Evolutionary conservation across 2,113 vertebrate genomes (phyloP), one percentile per base, ranked within the genome.

Genomic region (Clarias macrocephalus): DNA sequence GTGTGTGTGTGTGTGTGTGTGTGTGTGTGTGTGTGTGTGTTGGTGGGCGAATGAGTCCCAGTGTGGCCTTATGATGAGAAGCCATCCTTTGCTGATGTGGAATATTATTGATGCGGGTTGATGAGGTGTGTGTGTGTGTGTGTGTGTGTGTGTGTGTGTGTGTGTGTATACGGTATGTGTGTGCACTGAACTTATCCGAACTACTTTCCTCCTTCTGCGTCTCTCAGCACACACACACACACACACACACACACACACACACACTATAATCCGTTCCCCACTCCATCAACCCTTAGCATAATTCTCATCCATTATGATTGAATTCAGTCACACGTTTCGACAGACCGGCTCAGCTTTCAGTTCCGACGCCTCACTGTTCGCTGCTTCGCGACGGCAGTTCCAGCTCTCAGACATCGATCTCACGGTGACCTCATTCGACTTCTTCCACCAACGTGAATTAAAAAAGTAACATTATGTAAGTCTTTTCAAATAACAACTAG

Each of bases 261-360:
- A 84, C 83, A 83, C 75, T 33, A 63, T 75, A n/a, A 76, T 81
- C 66, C 33, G 54, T 21, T 83, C 66, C 66, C 83, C 56, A 82
- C 76, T 88, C 88, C 42, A 89, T 90, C 84, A 88, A 88, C 88
- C 15, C 83, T 66, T 68, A 88, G 87, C 90, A 87, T 89, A 86
- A 87, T 91, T 88, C 66, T 65, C 68, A 93, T 87, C 88, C 91
- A 89, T 89, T 90, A 92, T 86, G 84, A 94, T 93, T 93, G 92
- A 87, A 91, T 92, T 91, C 86, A 91, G 86, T 89, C 92, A 92
- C 93, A 89, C 92, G 92, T 94, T 91, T 92, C 89, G 85, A 82
- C 84, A 84, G 81, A 85, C 52, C 33, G 19, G 65, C 82, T 91
- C 89, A 84, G 89, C 89, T 85, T 86, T 92, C 86, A 87, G 83